Evolutionary conservation across 2,888 invertebrate species (phyloP).

Genomic region (Lithophane leautieri): DNA sequence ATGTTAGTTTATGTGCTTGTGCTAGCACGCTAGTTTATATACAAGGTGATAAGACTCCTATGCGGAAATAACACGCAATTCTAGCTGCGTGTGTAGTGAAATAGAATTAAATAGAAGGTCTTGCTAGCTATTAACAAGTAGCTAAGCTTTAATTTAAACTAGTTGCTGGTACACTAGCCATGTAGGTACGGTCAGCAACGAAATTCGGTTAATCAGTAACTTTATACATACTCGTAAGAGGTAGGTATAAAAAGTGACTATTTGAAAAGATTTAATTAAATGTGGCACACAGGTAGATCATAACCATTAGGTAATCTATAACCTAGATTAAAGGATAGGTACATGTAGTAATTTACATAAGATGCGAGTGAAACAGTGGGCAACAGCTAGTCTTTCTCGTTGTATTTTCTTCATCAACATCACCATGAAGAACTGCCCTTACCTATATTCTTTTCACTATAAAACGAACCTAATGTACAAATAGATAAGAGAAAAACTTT

Average conservation of each 20-base stretch:
- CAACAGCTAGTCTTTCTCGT: neutral
- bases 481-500: neutral
- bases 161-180: neutral
- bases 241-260: neutral
- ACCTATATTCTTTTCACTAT: neutral
- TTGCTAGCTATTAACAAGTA: neutral
- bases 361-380: neutral
- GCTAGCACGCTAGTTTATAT: constrained; percentile 51
- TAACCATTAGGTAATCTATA: neutral
- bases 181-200: neutral
- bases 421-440: neutral
- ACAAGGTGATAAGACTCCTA: constrained; percentile 37
- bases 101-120: constrained; percentile 24
- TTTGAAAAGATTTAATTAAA: neutral
- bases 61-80: constrained; percentile 47
- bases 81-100: constrained; percentile 20
- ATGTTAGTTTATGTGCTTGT: constrained; percentile 37
- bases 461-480: neutral
- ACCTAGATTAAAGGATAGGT: neutral
- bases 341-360: neutral
- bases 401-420: neutral
- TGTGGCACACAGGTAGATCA: neutral
- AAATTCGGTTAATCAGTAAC: neutral
- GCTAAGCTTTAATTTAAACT: constrained; percentile 1
- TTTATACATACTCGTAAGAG: neutral